phyloP scores from a whole-genome alignment of 2,797 vertebrate species.

The Mallotus villosus region DNA sequence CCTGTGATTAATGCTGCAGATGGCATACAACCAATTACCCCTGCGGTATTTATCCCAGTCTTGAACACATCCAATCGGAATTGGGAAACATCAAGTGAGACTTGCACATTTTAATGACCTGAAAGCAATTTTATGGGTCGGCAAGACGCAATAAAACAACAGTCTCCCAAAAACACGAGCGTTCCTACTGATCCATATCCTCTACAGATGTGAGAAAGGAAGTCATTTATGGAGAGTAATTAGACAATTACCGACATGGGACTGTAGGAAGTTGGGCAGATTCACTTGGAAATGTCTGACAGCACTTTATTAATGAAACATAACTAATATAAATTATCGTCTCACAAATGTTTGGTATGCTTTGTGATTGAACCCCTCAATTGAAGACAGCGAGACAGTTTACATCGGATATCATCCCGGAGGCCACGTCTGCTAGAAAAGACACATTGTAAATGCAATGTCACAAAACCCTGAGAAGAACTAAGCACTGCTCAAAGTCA shows the following conservation, averaged over 20 bases:
- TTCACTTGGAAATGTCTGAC: constrained; percentile 56
- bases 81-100: constrained; percentile 28
- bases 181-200: constrained; percentile 9
- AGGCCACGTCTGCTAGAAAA: constrained; percentile 36
- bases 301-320: constrained; percentile 59
- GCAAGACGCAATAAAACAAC: constrained; percentile 29
- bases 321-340: constrained; percentile 61
- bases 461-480: constrained; percentile 25
- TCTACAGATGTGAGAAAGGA: constrained; percentile 42
- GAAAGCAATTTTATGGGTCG: constrained; percentile 35
- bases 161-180: constrained; percentile 17
- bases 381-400: constrained; percentile 49
- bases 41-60: constrained; percentile 24
- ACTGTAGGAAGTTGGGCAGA: constrained; percentile 43
- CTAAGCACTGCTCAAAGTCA: constrained; percentile 43
- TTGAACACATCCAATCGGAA: constrained; percentile 25
- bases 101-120: constrained; percentile 37
- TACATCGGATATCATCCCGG: constrained; percentile 19
- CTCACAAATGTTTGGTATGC: constrained; percentile 46
- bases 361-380: constrained; percentile 47
- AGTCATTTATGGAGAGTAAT: constrained; percentile 55
- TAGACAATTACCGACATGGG: constrained; percentile 48
- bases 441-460: constrained; percentile 35
- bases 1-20: constrained; percentile 27
- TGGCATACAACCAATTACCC: constrained; percentile 28